These are phyloP conservation scores for Whitmania pigra DNA, from an alignment of 1,140 invertebrate genomes.

Conservation along the genomic window DNA sequence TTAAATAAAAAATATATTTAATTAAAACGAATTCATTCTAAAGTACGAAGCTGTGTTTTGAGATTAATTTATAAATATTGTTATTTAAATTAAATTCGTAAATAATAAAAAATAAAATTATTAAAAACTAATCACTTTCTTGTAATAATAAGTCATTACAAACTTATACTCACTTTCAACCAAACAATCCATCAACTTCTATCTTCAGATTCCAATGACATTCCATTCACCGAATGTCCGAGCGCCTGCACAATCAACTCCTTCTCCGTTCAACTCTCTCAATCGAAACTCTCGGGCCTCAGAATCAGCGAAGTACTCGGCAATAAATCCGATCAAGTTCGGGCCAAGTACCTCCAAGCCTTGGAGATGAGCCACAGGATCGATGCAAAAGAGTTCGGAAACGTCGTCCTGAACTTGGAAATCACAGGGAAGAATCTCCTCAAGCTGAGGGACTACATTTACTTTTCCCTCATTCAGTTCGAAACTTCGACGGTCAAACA, in stretches of 20 bases:
- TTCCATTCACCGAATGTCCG: constrained; percentile 1
- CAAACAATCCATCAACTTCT: not conserved
- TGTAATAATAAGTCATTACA: no score
- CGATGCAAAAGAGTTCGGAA: not conserved
- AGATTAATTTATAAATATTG: no score
- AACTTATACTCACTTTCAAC: no score
- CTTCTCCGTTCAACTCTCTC: constrained; percentile 15
- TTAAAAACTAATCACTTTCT: not conserved
- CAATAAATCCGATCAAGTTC: not conserved
- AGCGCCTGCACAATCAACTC: constrained; percentile 16
- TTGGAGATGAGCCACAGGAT: constrained; percentile 6
- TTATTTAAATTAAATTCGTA: not conserved
- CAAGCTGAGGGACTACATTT: constrained; percentile 11
- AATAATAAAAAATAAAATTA: no score
- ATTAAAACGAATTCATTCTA: not conserved
- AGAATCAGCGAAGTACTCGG: not conserved
- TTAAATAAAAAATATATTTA: not conserved
- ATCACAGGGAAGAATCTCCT: not conserved
- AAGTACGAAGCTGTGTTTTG: no score
- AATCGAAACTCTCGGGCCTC: constrained; percentile 8
- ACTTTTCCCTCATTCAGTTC: constrained; percentile 1
- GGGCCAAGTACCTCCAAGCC: constrained; percentile 2
- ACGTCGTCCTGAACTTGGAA: not conserved
- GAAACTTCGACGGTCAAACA: not conserved
- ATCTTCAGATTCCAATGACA: not conserved